Evolutionary conservation across 2,888 invertebrate species (phyloP).

Genomic region (Drosophila ustulata): DNA sequence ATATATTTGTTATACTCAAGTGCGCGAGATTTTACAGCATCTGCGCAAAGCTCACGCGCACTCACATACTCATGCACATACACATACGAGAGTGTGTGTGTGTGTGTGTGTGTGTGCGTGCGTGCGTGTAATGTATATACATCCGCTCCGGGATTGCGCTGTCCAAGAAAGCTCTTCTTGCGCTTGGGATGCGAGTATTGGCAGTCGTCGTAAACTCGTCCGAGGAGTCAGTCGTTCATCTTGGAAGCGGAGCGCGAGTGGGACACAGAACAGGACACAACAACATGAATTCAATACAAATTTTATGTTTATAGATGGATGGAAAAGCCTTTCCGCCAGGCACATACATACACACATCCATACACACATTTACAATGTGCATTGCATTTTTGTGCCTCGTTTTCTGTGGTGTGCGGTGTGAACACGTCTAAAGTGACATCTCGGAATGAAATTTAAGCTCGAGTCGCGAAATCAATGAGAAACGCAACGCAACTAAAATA

Average conservation of each 20-base stretch:
- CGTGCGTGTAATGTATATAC: neutral
- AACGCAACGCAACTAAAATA: slow-evolving; percentile 4
- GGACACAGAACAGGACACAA: slow-evolving; percentile 5
- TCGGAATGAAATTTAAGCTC: slow-evolving; percentile 2
- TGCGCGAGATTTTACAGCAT: slow-evolving; percentile 33
- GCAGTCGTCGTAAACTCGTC: slow-evolving; percentile 71
- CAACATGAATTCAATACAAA: slow-evolving; percentile 47
- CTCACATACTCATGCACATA: neutral
- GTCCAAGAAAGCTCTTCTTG: slow-evolving; percentile 41
- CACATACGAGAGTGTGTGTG: too few relatives aligned
- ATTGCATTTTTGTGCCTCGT: slow-evolving; percentile 26
- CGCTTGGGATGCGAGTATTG: slow-evolving; percentile 17
- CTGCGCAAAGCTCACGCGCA: slow-evolving; percentile 53
- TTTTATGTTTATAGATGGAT: slow-evolving; percentile 56
- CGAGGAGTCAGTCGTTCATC: slow-evolving; percentile 59
- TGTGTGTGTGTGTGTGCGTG: neutral
- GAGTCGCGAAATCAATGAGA: slow-evolving; percentile 17
- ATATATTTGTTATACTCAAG: slow-evolving; percentile 47
- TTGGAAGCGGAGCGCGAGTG: slow-evolving; percentile 21
- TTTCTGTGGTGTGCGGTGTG: slow-evolving; percentile 5
- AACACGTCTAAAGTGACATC: neutral
- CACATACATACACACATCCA: slow-evolving; percentile 14
- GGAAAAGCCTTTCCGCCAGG: slow-evolving; percentile 23
- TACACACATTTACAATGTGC: slow-evolving; percentile 15
- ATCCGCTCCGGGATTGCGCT: slow-evolving; percentile 51